Base-by-base conservation (phyloP, 2,113 vertebrate genomes). In the Brachirus orientalis region DNA sequence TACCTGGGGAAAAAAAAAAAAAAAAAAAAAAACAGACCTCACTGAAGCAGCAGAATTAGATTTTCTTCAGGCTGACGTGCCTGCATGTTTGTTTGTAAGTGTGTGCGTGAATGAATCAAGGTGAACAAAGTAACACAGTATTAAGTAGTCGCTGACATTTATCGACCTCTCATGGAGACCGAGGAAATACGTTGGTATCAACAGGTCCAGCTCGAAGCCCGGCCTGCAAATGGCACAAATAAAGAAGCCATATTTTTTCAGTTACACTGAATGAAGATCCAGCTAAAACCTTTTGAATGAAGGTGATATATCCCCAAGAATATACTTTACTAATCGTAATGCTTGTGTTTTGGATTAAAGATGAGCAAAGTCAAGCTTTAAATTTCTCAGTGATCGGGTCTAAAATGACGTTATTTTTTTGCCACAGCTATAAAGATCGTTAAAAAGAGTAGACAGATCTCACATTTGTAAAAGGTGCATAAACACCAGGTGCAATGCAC, bases 1-100 rank as follows among this genome's bases (percentile, higher is more conserved):
- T 60, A 81, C 69, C 50, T 74, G 58, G 22, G 28, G n/a, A n/a
- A n/a, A n/a, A n/a, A n/a, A n/a, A 28, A 35, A 68, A 45, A 65
- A 69, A 63, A n/a, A n/a, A n/a, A 28, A 35, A 68, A 45, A 65
- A 69, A 63, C 18, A 1, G 50, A 63, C 69, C 54, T 20, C 8
- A 18, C 11, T 40, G 62, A 52, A 35, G 55, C 40, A 13, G 64
- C 51, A 44, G 56, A 73, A 80, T 82, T 70, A 44, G 44, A 65
- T 86, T 75, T 57, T 43, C 52, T 45, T 10, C 11, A 35, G 43
- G 58, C 54, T 50, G 71, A 72, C 38, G 11, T 38, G 20, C 16
- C 12, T 28, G 50, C 7, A 16, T 33, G 50, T 28, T 13, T 28
- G 20, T 28, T 20, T 41, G 10, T 41, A 11, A 43, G 69, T 69